Conservation (phyloP, 2,113 vertebrate species). For the Phylloscopus trochilus region DNA sequence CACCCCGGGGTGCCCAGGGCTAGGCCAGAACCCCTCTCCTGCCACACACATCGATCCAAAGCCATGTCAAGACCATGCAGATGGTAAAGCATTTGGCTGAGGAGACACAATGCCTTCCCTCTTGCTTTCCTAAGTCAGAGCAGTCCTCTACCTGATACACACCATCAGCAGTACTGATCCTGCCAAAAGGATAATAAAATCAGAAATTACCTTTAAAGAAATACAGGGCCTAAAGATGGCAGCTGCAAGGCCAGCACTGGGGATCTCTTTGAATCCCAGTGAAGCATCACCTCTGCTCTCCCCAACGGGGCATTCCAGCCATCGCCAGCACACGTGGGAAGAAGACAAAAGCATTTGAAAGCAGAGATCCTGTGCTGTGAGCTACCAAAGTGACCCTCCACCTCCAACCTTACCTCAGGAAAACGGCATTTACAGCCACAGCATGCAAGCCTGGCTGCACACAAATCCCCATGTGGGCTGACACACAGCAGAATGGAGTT, state of each 20-base stretch:
- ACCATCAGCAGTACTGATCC: background rate
- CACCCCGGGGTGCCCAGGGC: background rate
- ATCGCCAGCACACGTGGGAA: accelerated
- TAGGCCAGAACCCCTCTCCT: background rate
- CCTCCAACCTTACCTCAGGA: background rate
- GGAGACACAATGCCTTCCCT: background rate
- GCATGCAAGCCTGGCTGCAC: accelerated
- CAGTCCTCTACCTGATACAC: background rate
- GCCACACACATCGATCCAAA: accelerated
- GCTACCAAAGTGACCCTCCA: background rate
- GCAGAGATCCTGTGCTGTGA: background rate
- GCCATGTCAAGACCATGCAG: accelerated
- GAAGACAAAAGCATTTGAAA: background rate
- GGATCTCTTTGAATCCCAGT: background rate
- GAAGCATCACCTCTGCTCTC: background rate
- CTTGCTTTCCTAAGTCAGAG: background rate
- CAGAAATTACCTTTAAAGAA: background rate
- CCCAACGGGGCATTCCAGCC: background rate
- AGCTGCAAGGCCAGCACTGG: constrained; percentile 54
- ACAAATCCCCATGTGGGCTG: accelerated
- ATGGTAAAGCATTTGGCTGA: background rate
- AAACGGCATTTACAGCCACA: background rate
- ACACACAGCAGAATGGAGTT: background rate
- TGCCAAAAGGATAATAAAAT: background rate
- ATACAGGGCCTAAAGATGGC: background rate